These are phyloP conservation scores for Shargacucullia verbasci DNA, from an alignment of 2,888 invertebrate species.

Conservation along the genomic window DNA sequence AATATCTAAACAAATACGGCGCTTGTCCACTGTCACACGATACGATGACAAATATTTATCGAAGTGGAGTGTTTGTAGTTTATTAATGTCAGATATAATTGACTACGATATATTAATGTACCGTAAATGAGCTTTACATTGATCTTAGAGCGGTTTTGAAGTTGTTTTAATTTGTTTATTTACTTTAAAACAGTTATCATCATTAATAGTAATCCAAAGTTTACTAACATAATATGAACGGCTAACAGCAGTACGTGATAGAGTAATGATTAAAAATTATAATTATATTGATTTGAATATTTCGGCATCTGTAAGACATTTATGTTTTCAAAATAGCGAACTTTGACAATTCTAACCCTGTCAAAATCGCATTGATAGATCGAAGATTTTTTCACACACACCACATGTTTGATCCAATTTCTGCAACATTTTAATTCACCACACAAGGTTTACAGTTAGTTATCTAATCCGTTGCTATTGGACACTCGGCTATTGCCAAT, in stretches of 20 bases:
- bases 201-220: too few species aligned
- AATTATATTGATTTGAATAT: too few species aligned
- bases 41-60: conserved; percentile 12
- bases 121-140: conserved; percentile 9
- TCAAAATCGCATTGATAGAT: too few species aligned
- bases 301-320: too few species aligned
- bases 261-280: too few species aligned
- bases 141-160: background rate
- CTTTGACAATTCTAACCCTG: too few species aligned
- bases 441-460: conserved; percentile 26
- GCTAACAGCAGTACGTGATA: too few species aligned
- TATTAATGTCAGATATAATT: conserved; percentile 5
- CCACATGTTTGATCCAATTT: too few species aligned
- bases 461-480: conserved; percentile 15
- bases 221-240: too few species aligned
- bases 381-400: too few species aligned
- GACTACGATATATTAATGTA: conserved; percentile 7
- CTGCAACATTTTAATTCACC: background rate
- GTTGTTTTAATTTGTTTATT: too few species aligned
- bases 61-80: conserved; percentile 5
- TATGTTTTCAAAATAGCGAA: too few species aligned
- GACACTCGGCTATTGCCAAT: conserved; percentile 41
- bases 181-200: background rate
- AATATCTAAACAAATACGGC: conserved; percentile 36
- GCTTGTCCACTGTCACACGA: conserved; percentile 20